Base-by-base conservation (phyloP, 1,140 invertebrate species). In the Monomorium pharaonis region DNA sequence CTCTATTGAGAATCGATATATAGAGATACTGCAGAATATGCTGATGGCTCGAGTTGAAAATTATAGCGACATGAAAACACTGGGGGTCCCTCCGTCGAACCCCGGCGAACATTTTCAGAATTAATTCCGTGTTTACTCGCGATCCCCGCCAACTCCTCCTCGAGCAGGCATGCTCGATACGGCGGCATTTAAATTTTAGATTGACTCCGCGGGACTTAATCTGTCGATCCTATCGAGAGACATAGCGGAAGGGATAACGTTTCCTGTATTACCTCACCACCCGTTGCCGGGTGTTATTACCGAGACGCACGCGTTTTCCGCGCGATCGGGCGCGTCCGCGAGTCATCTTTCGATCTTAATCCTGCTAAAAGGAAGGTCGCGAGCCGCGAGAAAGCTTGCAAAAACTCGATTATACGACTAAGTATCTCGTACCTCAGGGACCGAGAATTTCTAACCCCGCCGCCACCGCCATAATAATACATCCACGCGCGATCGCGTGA, bases 321-420 rank as follows among this genome's bases (percentile, higher is more conserved):
- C 65, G 37, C 77, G 63, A 81, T 83, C 69, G 67, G 30, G 33
- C 44, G 44, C 56, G 60, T 44, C 42, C n/a, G 76, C 44, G 75
- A 44, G 67, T 78, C 60, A 65, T 47, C 18, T 37, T 44, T 65
- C 30, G 67, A 83, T 72, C 60, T 83, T 83, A 83, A 83, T 83
- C 78, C 51, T 67, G 56, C 70, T 83, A 74, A 83, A 83, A 72
- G 33, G 18, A 81, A 33, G 49, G 72, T 58, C 49, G 78, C 65
- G 65, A 81, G 65, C n/a, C 65, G 78, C 67, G 67, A 62, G 75
- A 56, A 47, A 54, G 63, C 60, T 27, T 5, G 85, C 80, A 77
- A 88, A 84, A 87, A 88, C 54, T 63, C 51, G 80, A 87, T 84
- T 56, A 49, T 84, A 84, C 30, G 86, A 87, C 83, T 76, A 76